These are phyloP conservation scores for Uromys caudimaculatus DNA, from an alignment of 2,797 vertebrate species.

Conservation along the genomic window DNA sequence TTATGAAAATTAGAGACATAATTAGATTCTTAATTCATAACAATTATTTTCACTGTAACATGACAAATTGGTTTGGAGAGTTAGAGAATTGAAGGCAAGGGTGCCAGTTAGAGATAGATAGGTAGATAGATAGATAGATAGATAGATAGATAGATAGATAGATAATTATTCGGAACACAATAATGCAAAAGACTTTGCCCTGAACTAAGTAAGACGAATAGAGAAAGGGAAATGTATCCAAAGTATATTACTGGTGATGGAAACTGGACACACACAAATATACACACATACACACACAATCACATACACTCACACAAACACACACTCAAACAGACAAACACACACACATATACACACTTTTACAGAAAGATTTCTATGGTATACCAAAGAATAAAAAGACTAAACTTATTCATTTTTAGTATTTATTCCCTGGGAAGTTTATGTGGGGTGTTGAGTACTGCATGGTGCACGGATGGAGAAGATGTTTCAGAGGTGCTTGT, in stretches of 20 bases:
- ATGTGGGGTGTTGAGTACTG: not conserved
- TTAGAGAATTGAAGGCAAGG: not conserved
- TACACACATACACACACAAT: not conserved
- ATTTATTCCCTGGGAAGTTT: not conserved
- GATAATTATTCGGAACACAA: slow-evolving; percentile 14
- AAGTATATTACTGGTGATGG: not conserved
- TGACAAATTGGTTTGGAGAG: not conserved
- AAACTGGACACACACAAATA: not conserved
- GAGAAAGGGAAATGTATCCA: not conserved
- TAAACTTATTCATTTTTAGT: not conserved
- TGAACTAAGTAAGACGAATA: not conserved
- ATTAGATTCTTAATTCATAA: slow-evolving; percentile 15
- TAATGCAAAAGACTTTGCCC: not conserved
- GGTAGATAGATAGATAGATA: no score
- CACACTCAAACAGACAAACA: not conserved
- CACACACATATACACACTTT: not conserved
- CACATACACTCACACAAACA: not conserved
- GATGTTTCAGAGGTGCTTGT: not conserved
- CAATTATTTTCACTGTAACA: not conserved
- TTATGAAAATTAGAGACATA: not conserved
- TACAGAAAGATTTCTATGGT: slow-evolving; percentile 17
- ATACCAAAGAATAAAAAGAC: not conserved
- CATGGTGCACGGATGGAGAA: not conserved
- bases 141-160: no score
- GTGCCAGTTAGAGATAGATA: not conserved